Percentiles rank a stretch among this genome's conserved stretches.
Evolutionary conservation across 2,888 invertebrate genomes (phyloP).

Genomic region (Ophonus ardosiacus): DNA sequence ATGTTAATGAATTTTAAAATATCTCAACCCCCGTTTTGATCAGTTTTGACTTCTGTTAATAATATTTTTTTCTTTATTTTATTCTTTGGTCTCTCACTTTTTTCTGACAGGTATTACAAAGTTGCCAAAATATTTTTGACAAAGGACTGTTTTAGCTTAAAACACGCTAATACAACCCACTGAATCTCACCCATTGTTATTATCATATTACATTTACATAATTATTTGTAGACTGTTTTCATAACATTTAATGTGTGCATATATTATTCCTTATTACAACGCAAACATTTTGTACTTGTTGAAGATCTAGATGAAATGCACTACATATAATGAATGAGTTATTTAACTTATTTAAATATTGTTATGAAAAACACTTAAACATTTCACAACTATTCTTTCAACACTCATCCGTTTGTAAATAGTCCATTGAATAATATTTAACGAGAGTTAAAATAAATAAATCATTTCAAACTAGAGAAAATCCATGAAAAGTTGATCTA

Average conservation of each 20-base stretch:
- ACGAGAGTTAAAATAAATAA: neutral
- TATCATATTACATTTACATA: neutral
- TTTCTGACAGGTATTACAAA: too few relatives aligned
- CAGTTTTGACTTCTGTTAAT: too few relatives aligned
- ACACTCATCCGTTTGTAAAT: neutral
- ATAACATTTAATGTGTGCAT: neutral
- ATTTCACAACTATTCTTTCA: neutral
- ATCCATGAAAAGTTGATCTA: constrained; percentile 28
- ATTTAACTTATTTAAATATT: neutral
- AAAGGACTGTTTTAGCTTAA: too few relatives aligned
- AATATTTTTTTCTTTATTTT: too few relatives aligned
- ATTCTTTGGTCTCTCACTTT: too few relatives aligned
- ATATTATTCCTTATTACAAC: neutral
- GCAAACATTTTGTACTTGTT: neutral
- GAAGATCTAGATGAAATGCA: neutral
- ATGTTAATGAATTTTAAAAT: too few relatives aligned
- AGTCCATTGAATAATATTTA: neutral
- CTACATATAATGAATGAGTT: neutral
- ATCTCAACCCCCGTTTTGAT: too few relatives aligned
- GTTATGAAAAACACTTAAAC: neutral
- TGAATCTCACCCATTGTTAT: too few relatives aligned
- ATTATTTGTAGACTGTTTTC: neutral
- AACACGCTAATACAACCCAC: too few relatives aligned
- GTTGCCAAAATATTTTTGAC: too few relatives aligned
- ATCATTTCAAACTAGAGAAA: constrained; percentile 1